A percentile compares a stretch with the other conserved stretches of the same genome.
These are phyloP conservation scores for Aeoliscus strigatus DNA, from an alignment of 2,797 vertebrate species.

Conservation along the genomic window DNA sequence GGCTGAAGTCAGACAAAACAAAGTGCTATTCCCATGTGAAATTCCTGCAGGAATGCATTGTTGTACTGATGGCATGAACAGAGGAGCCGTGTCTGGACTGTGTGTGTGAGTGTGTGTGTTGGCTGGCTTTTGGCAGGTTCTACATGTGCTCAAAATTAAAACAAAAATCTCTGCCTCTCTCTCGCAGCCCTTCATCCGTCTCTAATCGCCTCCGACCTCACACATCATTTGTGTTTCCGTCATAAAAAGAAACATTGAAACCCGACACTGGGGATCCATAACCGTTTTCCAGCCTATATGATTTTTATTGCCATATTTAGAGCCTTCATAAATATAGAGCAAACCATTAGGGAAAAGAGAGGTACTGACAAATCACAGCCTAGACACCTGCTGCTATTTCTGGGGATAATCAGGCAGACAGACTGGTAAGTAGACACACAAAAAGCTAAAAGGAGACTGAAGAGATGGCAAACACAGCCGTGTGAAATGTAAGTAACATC, in stretches of 20 bases:
- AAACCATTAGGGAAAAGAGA: slow-evolving; percentile 53
- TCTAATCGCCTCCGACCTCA: slow-evolving; percentile 63
- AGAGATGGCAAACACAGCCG: too few relatives aligned
- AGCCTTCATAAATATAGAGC: slow-evolving; percentile 70
- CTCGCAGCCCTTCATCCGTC: slow-evolving; percentile 41
- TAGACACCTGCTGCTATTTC: slow-evolving; percentile 59
- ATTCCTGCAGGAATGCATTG: too few relatives aligned
- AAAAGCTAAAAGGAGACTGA: too few relatives aligned
- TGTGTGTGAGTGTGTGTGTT: slow-evolving; percentile 33
- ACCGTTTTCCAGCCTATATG: slow-evolving; percentile 65
- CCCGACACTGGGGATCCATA: slow-evolving; percentile 65
- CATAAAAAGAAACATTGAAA: slow-evolving; percentile 62
- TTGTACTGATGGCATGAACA: too few relatives aligned
- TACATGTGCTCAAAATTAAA: too few relatives aligned
- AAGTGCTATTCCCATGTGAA: too few relatives aligned
- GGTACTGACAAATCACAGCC: slow-evolving; percentile 33
- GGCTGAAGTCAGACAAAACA: too few relatives aligned
- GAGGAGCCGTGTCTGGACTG: slow-evolving; percentile 50
- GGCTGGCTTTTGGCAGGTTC: too few relatives aligned
- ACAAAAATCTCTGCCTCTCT: slow-evolving; percentile 31
- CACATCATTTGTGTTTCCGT: slow-evolving; percentile 65
- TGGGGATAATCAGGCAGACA: slow-evolving; percentile 27
- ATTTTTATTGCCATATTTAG: slow-evolving; percentile 71
- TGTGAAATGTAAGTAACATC: too few relatives aligned
- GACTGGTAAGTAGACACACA: too few relatives aligned